Evolutionary conservation across 2,113 vertebrate genomes (phyloP).

Genomic region (Gavialis gangeticus): DNA sequence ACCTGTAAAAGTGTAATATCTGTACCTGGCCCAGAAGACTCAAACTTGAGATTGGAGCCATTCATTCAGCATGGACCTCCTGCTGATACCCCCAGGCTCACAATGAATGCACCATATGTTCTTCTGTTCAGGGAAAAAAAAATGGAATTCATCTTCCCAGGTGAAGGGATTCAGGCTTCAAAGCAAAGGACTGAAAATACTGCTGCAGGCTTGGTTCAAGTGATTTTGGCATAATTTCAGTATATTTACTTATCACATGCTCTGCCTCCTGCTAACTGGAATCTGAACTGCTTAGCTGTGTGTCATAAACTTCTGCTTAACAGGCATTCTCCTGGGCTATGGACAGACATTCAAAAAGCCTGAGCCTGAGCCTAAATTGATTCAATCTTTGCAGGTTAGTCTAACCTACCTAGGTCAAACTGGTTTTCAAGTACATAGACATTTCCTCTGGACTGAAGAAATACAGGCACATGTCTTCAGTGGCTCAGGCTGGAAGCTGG

Average conservation of each 20-base stretch:
- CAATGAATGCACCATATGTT: neutral
- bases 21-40: neutral
- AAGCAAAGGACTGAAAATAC: rapidly evolving
- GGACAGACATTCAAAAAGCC: no score
- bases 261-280: neutral
- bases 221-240: neutral
- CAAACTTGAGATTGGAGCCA: neutral
- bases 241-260: no score
- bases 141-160: neutral
- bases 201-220: rapidly evolving
- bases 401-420: no score
- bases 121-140: rapidly evolving
- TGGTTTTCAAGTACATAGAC: no score
- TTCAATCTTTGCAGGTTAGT: no score
- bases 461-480: no score
- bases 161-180: neutral
- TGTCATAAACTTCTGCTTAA: neutral
- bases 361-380: no score
- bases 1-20: no score
- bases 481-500: no score
- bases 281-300: rapidly evolving
- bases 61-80: neutral
- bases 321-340: neutral
- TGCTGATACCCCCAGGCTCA: neutral
- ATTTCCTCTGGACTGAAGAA: no score